Evolutionary conservation across 2,113 vertebrate genomes (phyloP).

Genomic region (Halcyon senegalensis): DNA sequence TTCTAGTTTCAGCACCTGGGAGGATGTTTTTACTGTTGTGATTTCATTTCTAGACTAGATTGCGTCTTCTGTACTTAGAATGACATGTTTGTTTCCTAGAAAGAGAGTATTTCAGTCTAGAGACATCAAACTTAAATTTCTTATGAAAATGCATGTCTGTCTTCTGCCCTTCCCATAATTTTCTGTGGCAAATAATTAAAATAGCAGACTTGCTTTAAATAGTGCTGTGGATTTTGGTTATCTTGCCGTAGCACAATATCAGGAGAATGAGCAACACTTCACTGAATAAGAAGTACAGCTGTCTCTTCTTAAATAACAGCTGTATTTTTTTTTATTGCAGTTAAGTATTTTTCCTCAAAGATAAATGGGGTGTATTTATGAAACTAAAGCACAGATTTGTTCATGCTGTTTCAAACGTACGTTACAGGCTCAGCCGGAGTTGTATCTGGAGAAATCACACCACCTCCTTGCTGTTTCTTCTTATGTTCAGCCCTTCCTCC

Average conservation of each 20-base stretch:
- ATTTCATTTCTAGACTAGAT: neutral
- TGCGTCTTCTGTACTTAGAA: neutral
- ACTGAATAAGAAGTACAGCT: neutral
- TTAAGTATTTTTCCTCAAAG: neutral
- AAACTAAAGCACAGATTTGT: neutral
- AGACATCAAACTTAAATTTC: neutral
- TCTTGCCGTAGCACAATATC: neutral
- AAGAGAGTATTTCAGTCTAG: neutral
- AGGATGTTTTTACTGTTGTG: neutral
- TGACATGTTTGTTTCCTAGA: neutral
- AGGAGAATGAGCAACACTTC: neutral
- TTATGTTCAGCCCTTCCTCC: neutral
- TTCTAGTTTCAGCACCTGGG: neutral
- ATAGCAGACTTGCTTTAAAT: neutral
- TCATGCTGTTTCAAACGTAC: neutral
- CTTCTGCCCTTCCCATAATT: neutral
- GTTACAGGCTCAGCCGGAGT: neutral
- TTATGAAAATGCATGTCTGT: neutral
- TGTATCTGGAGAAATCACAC: neutral
- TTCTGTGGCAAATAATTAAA: conserved; percentile 15
- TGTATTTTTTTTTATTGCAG: neutral
- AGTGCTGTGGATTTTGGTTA: neutral
- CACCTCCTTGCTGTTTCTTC: neutral
- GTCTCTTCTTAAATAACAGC: neutral
- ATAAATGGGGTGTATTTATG: neutral